Base-by-base conservation (phyloP, 2,888 invertebrate genomes). In the Himalopsyche kuldschensis region DNA sequence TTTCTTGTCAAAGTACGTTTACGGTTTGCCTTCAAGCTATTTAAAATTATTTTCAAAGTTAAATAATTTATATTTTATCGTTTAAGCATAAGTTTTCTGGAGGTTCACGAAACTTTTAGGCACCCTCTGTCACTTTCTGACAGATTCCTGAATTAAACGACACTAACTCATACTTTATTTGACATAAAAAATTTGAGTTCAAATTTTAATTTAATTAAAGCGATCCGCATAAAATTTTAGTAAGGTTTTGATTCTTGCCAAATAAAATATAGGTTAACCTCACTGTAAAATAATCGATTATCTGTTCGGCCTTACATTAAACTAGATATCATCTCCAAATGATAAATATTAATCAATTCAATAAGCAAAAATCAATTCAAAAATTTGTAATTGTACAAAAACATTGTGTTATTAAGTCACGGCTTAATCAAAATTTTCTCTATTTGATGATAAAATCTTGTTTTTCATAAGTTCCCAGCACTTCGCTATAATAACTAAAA, bases 121-220 rank as follows among this genome's bases (percentile, higher is more conserved):
- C 78, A 41, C 75, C 79, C 75, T 79, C 81, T 84, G 84, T 81
- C 84, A 84, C 76, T 76, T 84, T 79, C 75, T 84, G 84, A 84
- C 84, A 84, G 81, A 81, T 55, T 81, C 79, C 78, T 78, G 75
- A 84, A 81, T 83, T 78, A 55, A 55, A 20, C 55, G 24, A 5
- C 20, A 20, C 55, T 55, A 55, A 55, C 55, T 55, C 24, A 55
- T 20, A 55, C 55, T 55, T 55, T 55, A 55, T 55, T 55, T 24
- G 55, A 55, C 55, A 55, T n/a, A 55, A 55, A 55, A 20, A 20
- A 20, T 24, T 2, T 24, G 4, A 55, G 24, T 55, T 55, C 55
- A 55, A 24, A 55, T 55, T 20, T 20, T 55, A 55, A 55, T 55
- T 55, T 55, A 55, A 55, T 55, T 55, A 55, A 20, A 55, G 24